Percentiles rank a stretch among this genome's conserved stretches.
These are phyloP conservation scores for Mamestra configurata DNA, from an alignment of 1,140 invertebrate genomes.

Conservation along the genomic window DNA sequence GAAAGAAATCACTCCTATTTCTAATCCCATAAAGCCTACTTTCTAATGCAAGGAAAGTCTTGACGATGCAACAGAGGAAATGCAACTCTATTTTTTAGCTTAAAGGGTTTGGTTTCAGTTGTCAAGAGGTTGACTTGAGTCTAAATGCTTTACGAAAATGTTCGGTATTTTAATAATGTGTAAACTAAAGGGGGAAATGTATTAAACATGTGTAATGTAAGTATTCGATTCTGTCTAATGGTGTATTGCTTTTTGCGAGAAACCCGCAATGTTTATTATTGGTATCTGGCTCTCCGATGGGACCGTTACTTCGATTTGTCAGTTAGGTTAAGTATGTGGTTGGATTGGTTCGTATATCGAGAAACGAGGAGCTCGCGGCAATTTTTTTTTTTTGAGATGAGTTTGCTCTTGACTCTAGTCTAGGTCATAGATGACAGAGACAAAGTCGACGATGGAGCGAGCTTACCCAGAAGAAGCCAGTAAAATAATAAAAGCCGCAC, in stretches of 20 bases:
- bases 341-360: neutral
- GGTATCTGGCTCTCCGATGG: neutral
- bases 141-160: constrained; percentile 36
- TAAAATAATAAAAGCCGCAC: no score
- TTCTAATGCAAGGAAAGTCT: neutral
- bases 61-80: neutral
- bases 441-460: no score
- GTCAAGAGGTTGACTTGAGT: neutral
- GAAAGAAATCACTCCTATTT: neutral
- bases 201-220: constrained; percentile 48
- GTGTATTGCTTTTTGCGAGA: constrained; percentile 36
- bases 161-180: constrained; percentile 58
- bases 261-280: constrained; percentile 4
- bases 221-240: constrained; percentile 47
- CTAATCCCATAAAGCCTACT: neutral
- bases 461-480: no score
- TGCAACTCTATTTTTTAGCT: neutral
- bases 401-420: neutral
- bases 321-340: neutral
- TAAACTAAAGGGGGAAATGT: constrained; percentile 52
- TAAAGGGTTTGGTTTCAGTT: neutral
- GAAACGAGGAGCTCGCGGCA: neutral
- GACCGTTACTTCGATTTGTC: constrained; percentile 19
- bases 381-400: no score
- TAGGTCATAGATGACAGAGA: no score